phyloP scores from a whole-genome alignment of 1,140 invertebrate species.

The Ips nitidus region DNA sequence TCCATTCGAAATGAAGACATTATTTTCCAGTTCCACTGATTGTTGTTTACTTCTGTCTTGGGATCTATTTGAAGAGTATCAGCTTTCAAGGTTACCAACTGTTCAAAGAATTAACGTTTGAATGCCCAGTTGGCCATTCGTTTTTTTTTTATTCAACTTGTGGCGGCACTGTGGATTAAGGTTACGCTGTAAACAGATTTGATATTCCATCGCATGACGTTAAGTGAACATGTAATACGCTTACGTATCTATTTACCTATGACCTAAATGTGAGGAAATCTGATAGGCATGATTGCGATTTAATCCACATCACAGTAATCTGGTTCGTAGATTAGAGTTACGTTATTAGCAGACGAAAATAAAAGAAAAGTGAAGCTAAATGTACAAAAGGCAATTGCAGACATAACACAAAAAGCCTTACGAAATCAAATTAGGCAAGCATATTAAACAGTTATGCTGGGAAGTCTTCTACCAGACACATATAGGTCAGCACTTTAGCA shows the following conservation, averaged over 20 bases:
- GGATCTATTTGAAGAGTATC: not conserved
- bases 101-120: not conserved
- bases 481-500: constrained; percentile 7
- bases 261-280: constrained; percentile 20
- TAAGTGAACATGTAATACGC: constrained; percentile 2
- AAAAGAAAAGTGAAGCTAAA: too few relatives aligned
- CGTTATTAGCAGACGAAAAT: not conserved
- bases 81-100: not conserved
- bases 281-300: constrained; percentile 8
- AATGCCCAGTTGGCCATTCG: too few relatives aligned
- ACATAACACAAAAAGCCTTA: too few relatives aligned
- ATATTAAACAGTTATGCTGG: not conserved
- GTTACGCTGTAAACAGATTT: constrained; percentile 9
- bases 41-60: too few relatives aligned
- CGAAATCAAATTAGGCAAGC: not conserved
- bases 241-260: constrained; percentile 16
- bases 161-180: constrained; percentile 6
- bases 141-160: not conserved
- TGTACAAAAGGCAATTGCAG: too few relatives aligned
- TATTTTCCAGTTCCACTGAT: too few relatives aligned
- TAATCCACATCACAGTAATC: not conserved
- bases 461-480: not conserved
- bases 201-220: not conserved
- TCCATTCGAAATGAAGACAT: too few relatives aligned
- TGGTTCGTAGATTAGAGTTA: not conserved